These are phyloP conservation scores for Zaprionus ornatus DNA, from an alignment of 1,140 invertebrate species.

Conservation along the genomic window DNA sequence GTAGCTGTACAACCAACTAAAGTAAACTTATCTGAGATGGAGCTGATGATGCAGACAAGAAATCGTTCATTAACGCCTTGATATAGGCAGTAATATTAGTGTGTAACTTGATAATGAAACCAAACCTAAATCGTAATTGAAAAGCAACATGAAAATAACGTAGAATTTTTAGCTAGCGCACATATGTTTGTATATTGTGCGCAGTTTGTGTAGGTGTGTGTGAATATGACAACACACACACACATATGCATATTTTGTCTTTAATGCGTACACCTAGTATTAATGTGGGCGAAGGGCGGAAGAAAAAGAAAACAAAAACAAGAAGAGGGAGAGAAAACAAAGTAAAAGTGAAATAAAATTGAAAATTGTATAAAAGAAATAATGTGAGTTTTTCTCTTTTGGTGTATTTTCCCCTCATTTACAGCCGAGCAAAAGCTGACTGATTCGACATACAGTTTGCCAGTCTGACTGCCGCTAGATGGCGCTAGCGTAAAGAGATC, in stretches of 20 bases:
- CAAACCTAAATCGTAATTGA: constrained; percentile 20
- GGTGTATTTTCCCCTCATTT: background rate
- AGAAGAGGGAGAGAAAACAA: constrained; percentile 20
- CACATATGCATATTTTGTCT: constrained; percentile 60
- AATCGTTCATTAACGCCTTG: background rate
- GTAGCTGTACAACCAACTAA: constrained; percentile 29
- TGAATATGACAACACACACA: constrained; percentile 37
- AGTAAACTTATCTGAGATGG: constrained; percentile 9
- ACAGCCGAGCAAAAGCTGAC: background rate
- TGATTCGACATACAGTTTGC: background rate
- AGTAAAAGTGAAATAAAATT: constrained; percentile 26
- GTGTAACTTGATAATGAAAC: constrained; percentile 3
- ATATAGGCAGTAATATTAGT: constrained; percentile 19
- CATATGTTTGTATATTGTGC: constrained; percentile 1
- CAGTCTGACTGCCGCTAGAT: background rate
- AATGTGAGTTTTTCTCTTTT: background rate
- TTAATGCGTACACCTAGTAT: constrained; percentile 73
- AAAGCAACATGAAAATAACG: constrained; percentile 32
- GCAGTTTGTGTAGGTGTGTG: background rate
- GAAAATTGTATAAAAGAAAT: constrained; percentile 13
- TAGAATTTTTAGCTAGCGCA: constrained; percentile 63
- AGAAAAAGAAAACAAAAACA: constrained; percentile 34
- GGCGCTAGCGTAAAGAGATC: background rate
- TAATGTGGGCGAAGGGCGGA: constrained; percentile 45
- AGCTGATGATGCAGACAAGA: background rate